Evolutionary conservation across 1,140 invertebrate genomes (phyloP), one percentile per base, ranked within the genome.

Genomic region (Cryptotermes secundus): DNA sequence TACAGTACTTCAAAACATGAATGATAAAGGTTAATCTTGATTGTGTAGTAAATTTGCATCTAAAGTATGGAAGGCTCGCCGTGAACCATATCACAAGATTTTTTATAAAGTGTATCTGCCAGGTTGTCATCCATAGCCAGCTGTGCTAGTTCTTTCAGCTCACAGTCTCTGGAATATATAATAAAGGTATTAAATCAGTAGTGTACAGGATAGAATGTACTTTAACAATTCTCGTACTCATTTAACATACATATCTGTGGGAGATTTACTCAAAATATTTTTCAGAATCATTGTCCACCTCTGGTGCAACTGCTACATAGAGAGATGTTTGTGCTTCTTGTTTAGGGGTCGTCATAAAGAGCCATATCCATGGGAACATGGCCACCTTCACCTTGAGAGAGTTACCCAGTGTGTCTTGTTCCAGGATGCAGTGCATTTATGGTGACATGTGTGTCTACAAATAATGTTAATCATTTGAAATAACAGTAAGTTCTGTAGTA

Each of bases 351-450:
- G 91, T 84, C 34, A 88, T 53, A 80, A 91, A 87, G 31, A 89
- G 86, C 86, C 87, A 90, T 34, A 9, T 89, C 87, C 59, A 89
- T 85, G 86, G 86, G 24, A 84, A 59, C 38, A 85, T 38, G 0
- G 85, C 26, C 24, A 83, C 24, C 7, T 81, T 38, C 24, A 86
- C 80, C 42, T 83, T 83, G 38, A 82, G 9, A 9, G 84, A 85
- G 31, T 34, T 42, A 24, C 53, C 83, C n/a, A 86, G 31, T n/a
- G 81, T 85, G 80, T 65, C 49, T 35, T 14, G 84, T 86, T 24
- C 91, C 91, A 49, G 92, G 91, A 85, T 92, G 89, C 22, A 90
- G 85, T 83, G 88, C 87, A 87, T 92, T 90, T 19, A 89, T 88
- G 45, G 87, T 89, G 2, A 92, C 88, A 83, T 53, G 79, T n/a